Base-by-base conservation (phyloP, 1,140 invertebrate genomes). In the Drosophila prosaltans region DNA sequence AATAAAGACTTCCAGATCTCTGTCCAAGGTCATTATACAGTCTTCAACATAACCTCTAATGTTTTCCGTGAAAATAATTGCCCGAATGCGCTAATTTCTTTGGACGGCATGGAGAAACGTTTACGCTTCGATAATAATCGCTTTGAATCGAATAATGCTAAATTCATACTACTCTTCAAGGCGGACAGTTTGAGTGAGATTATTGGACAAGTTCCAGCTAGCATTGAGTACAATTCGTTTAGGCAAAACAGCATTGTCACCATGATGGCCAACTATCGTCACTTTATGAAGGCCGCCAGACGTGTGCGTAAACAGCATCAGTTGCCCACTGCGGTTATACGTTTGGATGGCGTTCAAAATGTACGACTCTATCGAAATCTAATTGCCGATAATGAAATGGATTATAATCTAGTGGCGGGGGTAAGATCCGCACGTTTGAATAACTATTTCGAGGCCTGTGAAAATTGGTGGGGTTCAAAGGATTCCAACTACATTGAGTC, bases 61-160 rank as follows among this genome's bases (percentile, higher is more conserved):
- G 93, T 94, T 8, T 99, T 99, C 88, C 94, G 95, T 1, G 95
- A 97, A 40, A 99, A 99, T 90, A 93, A 93, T 5, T 99, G 98
- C 81, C 95, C 95, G 65, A 93, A 92, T 8, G 97, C 98, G 0
- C 92, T 99, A 11, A 94, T 99, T 2, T 95, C 96, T 0, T 93
- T 99, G 3, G 94, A 95, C 64, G 99, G 99, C 11, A 99, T 99
- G 98, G 99, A 99, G 92, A 99, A 99, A 93, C 95, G 96, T 80
- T 94, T 99, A 93, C 69, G 95, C 30, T 96, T 99, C 70, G 94
- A 95, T 94, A 92, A 95, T 81, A 95, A 96, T 93, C 91, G 96
- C 61, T 96, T 99, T 43, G 94, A 95, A 74, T 93, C 94, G 24
- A 99, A 99, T 90, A 95, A 93, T 57, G 97, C 97, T 0, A 94